phyloP scores from a whole-genome alignment of 2,113 vertebrate species.

The Nothobranchius furzeri region DNA sequence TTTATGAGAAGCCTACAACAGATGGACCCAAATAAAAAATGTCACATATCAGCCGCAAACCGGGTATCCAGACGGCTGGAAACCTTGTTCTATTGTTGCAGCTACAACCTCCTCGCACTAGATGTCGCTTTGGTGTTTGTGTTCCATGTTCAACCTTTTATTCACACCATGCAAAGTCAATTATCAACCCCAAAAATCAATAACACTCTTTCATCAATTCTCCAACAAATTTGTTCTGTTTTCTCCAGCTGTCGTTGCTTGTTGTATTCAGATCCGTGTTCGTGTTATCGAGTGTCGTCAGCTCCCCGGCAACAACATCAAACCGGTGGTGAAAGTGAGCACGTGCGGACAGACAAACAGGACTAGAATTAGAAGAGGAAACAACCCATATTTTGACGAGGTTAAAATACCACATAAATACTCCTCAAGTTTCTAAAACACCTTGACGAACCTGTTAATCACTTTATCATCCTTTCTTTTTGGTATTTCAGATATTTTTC shows the following conservation, averaged over 20 bases:
- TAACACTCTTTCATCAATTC: no score
- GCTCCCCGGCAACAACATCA: conserved; percentile 92
- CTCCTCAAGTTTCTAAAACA: conserved; percentile 16
- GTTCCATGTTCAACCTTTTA: no score
- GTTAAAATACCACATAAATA: conserved; percentile 57
- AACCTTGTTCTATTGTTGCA: no score
- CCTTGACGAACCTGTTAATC: not conserved
- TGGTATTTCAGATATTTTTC: conserved; percentile 86
- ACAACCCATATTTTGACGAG: conserved; percentile 95
- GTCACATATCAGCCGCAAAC: no score
- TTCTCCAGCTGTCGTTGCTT: not conserved
- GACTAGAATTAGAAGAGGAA: conserved; percentile 92
- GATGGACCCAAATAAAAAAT: no score
- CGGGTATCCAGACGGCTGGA: no score
- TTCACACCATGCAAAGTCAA: not conserved
- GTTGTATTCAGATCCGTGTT: conserved; percentile 83
- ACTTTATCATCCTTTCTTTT: not conserved
- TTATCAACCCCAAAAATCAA: no score
- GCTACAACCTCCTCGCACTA: no score
- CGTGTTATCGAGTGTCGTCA: conserved; percentile 91
- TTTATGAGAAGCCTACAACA: no score
- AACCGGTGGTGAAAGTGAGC: conserved; percentile 91
- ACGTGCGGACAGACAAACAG: conserved; percentile 90
- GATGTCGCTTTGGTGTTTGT: no score
- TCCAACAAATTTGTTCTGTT: not conserved